Percentiles rank a stretch among this genome's conserved stretches.
These are phyloP conservation scores for Sogatella furcifera DNA, from an alignment of 1,140 invertebrate genomes.

Conservation along the genomic window DNA sequence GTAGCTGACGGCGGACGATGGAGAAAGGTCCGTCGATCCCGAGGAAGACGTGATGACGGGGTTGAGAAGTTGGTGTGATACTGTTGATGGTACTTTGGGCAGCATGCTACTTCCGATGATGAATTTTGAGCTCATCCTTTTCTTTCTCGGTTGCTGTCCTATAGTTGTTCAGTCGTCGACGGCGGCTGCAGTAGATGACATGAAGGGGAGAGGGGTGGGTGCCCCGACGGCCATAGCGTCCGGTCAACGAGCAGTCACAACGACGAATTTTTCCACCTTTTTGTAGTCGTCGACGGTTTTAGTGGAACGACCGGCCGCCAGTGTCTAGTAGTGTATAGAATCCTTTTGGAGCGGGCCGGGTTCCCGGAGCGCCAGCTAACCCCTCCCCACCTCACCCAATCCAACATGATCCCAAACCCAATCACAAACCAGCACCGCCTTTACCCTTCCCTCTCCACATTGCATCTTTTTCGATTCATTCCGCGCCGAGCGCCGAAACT, in stretches of 20 bases:
- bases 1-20: constrained; percentile 39
- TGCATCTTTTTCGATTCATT: background rate
- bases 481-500: no score
- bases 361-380: constrained; percentile 7
- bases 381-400: constrained; percentile 2
- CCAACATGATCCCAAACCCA: no score
- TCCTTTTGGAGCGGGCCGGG: constrained; percentile 7
- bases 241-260: background rate
- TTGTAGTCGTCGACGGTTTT: background rate
- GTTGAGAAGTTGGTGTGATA: constrained; percentile 49
- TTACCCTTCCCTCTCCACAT: background rate
- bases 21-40: constrained; percentile 30
- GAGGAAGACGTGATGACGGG: constrained; percentile 34
- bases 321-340: background rate
- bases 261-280: background rate
- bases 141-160: background rate
- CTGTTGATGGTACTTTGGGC: constrained; percentile 82
- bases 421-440: background rate
- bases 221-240: no score
- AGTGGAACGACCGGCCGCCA: no score
- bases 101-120: constrained; percentile 94
- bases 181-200: no score
- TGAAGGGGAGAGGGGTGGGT: no score
- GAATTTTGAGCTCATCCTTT: constrained; percentile 78
- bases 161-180: no score